Conservation (phyloP, 2,797 vertebrate species). For the Gastrophryne carolinensis region DNA sequence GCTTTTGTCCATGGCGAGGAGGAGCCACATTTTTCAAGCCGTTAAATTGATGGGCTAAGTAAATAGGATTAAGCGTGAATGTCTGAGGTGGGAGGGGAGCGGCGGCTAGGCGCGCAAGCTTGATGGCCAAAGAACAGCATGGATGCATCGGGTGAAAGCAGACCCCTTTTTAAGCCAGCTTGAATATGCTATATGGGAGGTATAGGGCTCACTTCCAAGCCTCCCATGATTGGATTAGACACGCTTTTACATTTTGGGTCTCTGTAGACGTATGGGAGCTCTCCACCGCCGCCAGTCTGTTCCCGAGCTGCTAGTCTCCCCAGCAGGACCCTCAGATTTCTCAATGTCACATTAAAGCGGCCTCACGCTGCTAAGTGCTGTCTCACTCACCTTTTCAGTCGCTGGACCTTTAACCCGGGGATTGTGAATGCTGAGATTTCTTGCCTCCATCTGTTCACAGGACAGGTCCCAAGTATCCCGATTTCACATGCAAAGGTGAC, state of each 20-base stretch:
- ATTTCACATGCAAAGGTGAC: conserved; percentile 60
- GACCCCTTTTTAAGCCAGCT: conserved; percentile 61
- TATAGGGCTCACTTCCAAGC: conserved; percentile 71
- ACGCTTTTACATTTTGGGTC: conserved; percentile 74
- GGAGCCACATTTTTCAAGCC: conserved; percentile 67
- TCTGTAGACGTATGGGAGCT: conserved; percentile 66
- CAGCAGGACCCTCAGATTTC: conserved; percentile 61
- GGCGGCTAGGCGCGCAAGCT: conserved; percentile 58
- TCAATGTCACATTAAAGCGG: conserved; percentile 58
- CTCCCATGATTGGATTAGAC: conserved; percentile 77
- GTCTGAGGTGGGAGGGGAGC: conserved; percentile 63
- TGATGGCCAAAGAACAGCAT: conserved; percentile 63
- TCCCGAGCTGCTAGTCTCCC: conserved; percentile 63
- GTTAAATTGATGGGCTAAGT: conserved; percentile 72
- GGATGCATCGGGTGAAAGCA: conserved; percentile 60
- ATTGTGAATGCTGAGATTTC: conserved; percentile 63
- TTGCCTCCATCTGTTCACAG: conserved; percentile 65
- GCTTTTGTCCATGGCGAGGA: conserved; percentile 64
- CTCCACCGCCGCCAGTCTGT: conserved; percentile 66
- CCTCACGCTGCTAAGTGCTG: conserved; percentile 58
- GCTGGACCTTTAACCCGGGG: conserved; percentile 58
- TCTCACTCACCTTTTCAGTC: conserved; percentile 55
- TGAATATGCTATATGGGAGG: conserved; percentile 75
- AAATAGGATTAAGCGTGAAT: conserved; percentile 75
- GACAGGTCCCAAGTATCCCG: conserved; percentile 57